Evolutionary conservation across 2,888 invertebrate genomes (phyloP).

Genomic region (Quadroppia sp.): DNA sequence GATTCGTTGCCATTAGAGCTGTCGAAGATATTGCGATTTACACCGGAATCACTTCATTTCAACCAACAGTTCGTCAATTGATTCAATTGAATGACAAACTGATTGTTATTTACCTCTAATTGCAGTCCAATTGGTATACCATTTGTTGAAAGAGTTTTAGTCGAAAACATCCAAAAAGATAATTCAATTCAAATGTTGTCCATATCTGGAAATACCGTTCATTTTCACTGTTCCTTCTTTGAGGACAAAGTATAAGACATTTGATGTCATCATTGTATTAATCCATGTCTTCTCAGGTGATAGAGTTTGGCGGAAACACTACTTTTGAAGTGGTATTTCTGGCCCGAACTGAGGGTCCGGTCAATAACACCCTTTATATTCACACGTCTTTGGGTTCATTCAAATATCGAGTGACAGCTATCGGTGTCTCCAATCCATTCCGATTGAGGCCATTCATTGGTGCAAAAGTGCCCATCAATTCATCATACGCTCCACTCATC

Average conservation of each 20-base stretch:
- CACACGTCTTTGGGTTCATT: slow-evolving; percentile 90
- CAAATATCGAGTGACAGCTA: slow-evolving; percentile 77
- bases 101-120: too few relatives aligned
- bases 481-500: slow-evolving; percentile 80
- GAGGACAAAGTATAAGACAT: slow-evolving; percentile 81
- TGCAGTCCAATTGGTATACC: slow-evolving; percentile 78
- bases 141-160: slow-evolving; percentile 75
- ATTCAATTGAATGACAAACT: neutral
- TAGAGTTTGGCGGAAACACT: slow-evolving; percentile 65
- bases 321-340: slow-evolving; percentile 93
- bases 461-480: slow-evolving; percentile 84
- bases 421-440: slow-evolving; percentile 84
- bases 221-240: slow-evolving; percentile 97
- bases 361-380: slow-evolving; percentile 81
- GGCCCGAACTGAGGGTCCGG: slow-evolving; percentile 81
- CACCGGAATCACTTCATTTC: slow-evolving; percentile 41
- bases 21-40: slow-evolving; percentile 28
- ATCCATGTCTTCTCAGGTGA: slow-evolving; percentile 50
- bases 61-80: slow-evolving; percentile 35
- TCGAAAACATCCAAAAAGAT: slow-evolving; percentile 80
- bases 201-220: slow-evolving; percentile 86
- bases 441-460: slow-evolving; percentile 83
- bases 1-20: slow-evolving; percentile 57
- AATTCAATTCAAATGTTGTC: slow-evolving; percentile 85
- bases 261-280: neutral